A percentile compares a stretch with the other conserved stretches of the same genome.
phyloP scores from a whole-genome alignment of 2,888 invertebrate species.

The Andrena minutula region DNA sequence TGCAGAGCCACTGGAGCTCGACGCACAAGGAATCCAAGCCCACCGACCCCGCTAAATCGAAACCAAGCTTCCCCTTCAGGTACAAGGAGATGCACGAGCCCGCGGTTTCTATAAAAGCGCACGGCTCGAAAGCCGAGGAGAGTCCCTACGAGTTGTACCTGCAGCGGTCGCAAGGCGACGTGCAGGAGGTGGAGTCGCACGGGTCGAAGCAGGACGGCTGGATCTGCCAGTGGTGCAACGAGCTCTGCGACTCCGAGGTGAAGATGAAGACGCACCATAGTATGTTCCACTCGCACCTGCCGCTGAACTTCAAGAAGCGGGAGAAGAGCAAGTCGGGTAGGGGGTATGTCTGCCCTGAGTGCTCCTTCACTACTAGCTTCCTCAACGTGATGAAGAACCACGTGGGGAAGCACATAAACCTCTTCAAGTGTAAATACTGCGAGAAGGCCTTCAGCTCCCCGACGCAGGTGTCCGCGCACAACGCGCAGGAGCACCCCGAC shows the following conservation, averaged over 20 bases:
- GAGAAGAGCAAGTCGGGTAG: conserved; percentile 57
- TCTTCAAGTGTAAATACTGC: conserved; percentile 85
- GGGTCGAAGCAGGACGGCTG: conserved; percentile 66
- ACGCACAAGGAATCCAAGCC: conserved; percentile 70
- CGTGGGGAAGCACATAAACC: conserved; percentile 83
- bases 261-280: conserved; percentile 82
- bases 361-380: conserved; percentile 79
- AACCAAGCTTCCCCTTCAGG: conserved; percentile 70
- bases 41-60: conserved; percentile 19
- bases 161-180: conserved; percentile 22
- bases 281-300: conserved; percentile 82
- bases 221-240: conserved; percentile 81
- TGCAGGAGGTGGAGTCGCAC: not conserved
- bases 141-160: conserved; percentile 45
- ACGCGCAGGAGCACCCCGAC: conserved; percentile 77
- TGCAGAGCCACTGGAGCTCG: conserved; percentile 77
- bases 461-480: conserved; percentile 78
- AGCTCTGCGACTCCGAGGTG: conserved; percentile 77
- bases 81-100: conserved; percentile 66
- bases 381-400: conserved; percentile 83
- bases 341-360: conserved; percentile 83
- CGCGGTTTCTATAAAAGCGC: too few relatives aligned
- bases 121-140: conserved; percentile 22
- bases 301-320: conserved; percentile 74
- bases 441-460: conserved; percentile 77